Conservation (phyloP, 2,797 vertebrate species). For the Phyllotis vaccarum region DNA sequence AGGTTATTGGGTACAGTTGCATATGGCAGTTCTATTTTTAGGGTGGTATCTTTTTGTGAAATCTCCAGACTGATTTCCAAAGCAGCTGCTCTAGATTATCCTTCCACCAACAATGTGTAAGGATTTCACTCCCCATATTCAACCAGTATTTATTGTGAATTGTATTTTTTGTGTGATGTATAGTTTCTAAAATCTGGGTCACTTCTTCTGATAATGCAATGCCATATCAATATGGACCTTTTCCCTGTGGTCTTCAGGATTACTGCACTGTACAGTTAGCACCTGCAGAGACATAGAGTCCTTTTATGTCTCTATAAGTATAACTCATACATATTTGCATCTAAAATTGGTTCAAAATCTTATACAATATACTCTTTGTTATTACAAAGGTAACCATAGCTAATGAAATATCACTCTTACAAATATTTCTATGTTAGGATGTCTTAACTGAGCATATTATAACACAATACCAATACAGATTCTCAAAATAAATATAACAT, state of each 20-base stretch:
- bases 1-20: background rate
- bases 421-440: slow-evolving; percentile 18
- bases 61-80: background rate
- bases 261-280: background rate
- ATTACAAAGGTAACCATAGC: background rate
- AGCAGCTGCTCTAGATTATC: too few relatives aligned
- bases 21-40: background rate
- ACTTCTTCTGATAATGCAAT: slow-evolving; percentile 23
- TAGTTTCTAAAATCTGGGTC: background rate
- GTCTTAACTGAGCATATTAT: background rate
- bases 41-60: too few relatives aligned
- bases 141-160: background rate
- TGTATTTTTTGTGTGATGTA: background rate
- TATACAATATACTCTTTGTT: background rate
- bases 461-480: background rate
- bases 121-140: background rate
- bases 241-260: background rate
- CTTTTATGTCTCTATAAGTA: background rate
- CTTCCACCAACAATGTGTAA: background rate
- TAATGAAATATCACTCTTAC: background rate
- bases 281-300: background rate
- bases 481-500: background rate
- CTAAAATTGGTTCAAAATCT: background rate
- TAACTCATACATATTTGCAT: background rate
- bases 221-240: background rate